Evolutionary conservation across 2,888 invertebrate genomes (phyloP), one percentile per base, ranked within the genome.

Genomic region (Julus scanicus): DNA sequence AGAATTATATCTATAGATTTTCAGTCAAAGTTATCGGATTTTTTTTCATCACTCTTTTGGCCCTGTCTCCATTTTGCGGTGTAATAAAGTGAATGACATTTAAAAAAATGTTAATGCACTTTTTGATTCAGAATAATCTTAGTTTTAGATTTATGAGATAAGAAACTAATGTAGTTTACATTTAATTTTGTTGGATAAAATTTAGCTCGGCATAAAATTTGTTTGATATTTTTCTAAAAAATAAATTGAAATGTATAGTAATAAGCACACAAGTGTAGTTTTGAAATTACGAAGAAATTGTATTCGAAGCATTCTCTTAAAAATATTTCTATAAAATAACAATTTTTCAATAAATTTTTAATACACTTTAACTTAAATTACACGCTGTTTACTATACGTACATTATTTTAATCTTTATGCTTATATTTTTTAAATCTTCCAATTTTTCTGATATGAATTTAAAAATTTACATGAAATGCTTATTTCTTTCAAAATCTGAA

Each of bases 11-110:
- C 11, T 13, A 80, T 37, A 80, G 20, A 29, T 71, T 71, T 29
- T 29, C n/a, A 71, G 71, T 71, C 63, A 63, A 71, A 71, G 8
- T 71, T 71, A 71, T 71, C 29, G 20, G 71, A 71, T 71, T 71
- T 71, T 11, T 63, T 63, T 71, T 63, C 63, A 17, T 4, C n/a
- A 63, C 53, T 63, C 63, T 63, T 63, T 63, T 63, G 17, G 29
- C 71, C 71, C 0, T 71, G 4, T 71, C 8, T 63, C 8, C 11
- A 29, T 71, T 29, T 6, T 71, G 71, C 29, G 71, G 29, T 71
- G 8, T 71, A 71, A 29, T 20, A 71, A 71, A 71, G 63, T 29
- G 1, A 71, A n/a, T 11, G 11, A 11, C 9, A 9, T 71, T 71
- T 71, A 29, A n/a, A 3, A 48, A 48, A 11, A 53, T 53, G 2